Base-by-base conservation (phyloP, 2,797 vertebrate species). In the Phaenicophaeus curvirostris region DNA sequence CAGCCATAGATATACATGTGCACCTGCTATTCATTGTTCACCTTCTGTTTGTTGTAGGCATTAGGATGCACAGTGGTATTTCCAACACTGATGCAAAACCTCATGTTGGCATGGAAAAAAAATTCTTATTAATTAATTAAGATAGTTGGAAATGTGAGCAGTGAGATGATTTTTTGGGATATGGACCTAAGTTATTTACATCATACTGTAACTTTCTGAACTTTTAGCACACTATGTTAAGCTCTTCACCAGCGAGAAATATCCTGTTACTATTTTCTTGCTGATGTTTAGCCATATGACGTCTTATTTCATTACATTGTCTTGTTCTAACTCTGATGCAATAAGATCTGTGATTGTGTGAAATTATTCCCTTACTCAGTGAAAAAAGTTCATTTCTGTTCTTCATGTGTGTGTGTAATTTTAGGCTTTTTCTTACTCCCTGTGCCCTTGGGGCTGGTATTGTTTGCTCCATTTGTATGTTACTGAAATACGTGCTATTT, bases 401-500 rank as follows among this genome's bases (percentile, higher is more conserved):
- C 67, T 78, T 89, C 17, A 54, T 44, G 5, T 44, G 11, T 53
- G 21, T 25, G 8, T 73, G 31, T 23, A 27, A 59, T 68, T 76
- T 73, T 59, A 44, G 28, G 33, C 18, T 35, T 85, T 87, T 69
- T 69, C 35, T 67, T 77, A 62, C 51, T 85, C 31, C 35, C 21
- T 21, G 5, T 9, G 91, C 85, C 57, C 54, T 51, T 91, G 79
- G 33, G 50, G 6, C 41, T 68, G 33, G 44, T 44, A 51, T 72
- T 75, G 80, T 94, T 84, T 95, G 54, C 77, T 90, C 54, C 37
- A 72, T 94, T 91, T 92, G 39, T 82, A 87, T 95, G 83, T 69
- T 81, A 19, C 61, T 53, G 85, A 84, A 93, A 73, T 65, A 84
- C 50, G 76, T 77, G n/a, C 0, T 2, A 61, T 80, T 80, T 63